Evolutionary conservation across 2,113 vertebrate genomes (phyloP), one percentile per base, ranked within the genome.

Genomic region (Cryptoleucopteryx plumbea): DNA sequence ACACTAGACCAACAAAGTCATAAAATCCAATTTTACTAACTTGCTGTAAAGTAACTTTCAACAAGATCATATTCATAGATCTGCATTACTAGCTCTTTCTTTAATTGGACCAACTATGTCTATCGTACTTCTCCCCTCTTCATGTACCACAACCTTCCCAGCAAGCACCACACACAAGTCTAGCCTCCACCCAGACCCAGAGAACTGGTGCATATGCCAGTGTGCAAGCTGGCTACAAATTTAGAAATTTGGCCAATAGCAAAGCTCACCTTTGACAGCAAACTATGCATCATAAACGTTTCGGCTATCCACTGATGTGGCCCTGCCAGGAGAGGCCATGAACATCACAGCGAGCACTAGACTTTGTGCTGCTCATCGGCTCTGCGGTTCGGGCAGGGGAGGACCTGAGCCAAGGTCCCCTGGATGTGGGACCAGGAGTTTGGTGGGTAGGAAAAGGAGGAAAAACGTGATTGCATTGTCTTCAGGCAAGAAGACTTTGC

Each of bases 211-310:
- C 3, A 3, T 3, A 10, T 5, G 29, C 47, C 47, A 55, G 8
- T 1, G 4, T 25, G 32, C 22, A 77, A 68, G 53, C 6, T 9
- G 17, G 36, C 55, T 65, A 65, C 6, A 3, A 18, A 50, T n/a
- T 34, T 19, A 63, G 38, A 45, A 70, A 86, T 66, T 0, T 75
- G 80, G 47, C 13, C 0, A 0, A 53, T 0, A 63, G 43, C 38
- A 52, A 16, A n/a, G 38, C 25, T 70, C 52, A 70, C 19, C 42
- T 74, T 31, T 88, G 65, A 74, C 36, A 85, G 63, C 7, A 13
- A 77, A 31, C 16, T 36, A 70, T 1, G 0, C 7, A 55, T 36
- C 53, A 52, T 6, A 6, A 84, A 52, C 10, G 5, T 50, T 32
- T 56, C 32, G 61, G 34, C 32, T 47, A 32, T 18, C 10, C 0